Evolutionary conservation across 2,888 invertebrate genomes (phyloP), one percentile per base, ranked within the genome.

Genomic region (Tholera decimalis): DNA sequence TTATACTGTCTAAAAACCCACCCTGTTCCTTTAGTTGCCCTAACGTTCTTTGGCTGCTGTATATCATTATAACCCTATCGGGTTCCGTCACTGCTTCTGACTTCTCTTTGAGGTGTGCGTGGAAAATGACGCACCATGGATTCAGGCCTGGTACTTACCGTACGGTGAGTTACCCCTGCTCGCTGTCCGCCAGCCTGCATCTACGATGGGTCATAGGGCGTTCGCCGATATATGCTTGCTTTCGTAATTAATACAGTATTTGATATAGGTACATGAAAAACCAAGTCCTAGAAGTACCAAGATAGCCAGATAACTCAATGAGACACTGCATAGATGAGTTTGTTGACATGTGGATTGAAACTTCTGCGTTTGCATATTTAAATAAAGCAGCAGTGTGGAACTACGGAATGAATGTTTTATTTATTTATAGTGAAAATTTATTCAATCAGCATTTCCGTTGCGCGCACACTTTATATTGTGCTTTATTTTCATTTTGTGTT

Each of bases 371-470:
- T 50, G 20, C 2, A 9, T 8, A 8, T n/a, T 13, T 22, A 15
- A 43, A n/a, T 15, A 8, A 2, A 13, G 49, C 24, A 53, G 11
- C 41, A 2, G 9, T 24, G 58, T 56, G 39, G 28, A 30, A 43
- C 24, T 53, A 26, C 56, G 41, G 30, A 65, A 57, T 71, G 50
- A 8, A 65, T 50, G 43, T 58, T 61, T 58, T 65, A 63, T 76
- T 76, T 75, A 76, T 82, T 63, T 69, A 61, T 57, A 62, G 55
- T 60, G 51, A 60, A 61, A 41, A 75, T 75, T 61, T 70, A 76
- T 82, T 76, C 67, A 79, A 79, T 73, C 73, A 63, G 58, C 65
- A 54, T 69, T 70, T 43, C 51, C 63, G 51, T 47, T 73, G 33
- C n/a, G 26, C 41, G 57, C 35, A 13, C 41, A 44, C 49, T 57